phyloP scores from a whole-genome alignment of 2,888 invertebrate species.

The Alviniconcha strummeri region DNA sequence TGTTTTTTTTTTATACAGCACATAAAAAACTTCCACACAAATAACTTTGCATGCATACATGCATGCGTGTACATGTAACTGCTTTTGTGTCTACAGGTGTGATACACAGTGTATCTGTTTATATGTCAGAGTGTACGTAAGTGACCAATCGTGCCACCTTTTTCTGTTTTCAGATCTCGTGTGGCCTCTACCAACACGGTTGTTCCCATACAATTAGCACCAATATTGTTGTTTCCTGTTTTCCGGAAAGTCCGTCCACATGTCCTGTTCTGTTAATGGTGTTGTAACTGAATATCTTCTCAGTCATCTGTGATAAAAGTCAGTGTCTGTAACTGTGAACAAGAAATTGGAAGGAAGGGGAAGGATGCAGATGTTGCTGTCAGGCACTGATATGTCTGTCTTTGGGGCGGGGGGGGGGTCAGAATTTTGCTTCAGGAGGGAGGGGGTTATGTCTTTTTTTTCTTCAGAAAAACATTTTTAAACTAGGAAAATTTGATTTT shows the following conservation, averaged over 20 bases:
- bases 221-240: neutral
- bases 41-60: too few species aligned
- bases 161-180: conserved; percentile 65
- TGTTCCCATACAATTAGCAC: conserved; percentile 67
- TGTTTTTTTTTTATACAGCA: neutral
- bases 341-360: neutral
- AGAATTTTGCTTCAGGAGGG: neutral
- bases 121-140: neutral
- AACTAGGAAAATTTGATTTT: too few species aligned
- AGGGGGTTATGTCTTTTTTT: too few species aligned
- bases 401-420: neutral
- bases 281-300: neutral
- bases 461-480: too few species aligned
- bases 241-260: neutral
- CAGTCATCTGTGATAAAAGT: neutral
- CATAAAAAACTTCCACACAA: too few species aligned
- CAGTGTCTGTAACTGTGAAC: neutral
- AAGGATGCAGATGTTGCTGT: neutral
- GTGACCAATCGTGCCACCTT: neutral
- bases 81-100: neutral
- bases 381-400: neutral
- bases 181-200: conserved; percentile 68
- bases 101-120: neutral
- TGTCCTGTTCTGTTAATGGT: neutral
- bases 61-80: neutral